These are phyloP conservation scores for Oxyteleia sp. DNA, from an alignment of 2,888 invertebrate species.

Conservation along the genomic window DNA sequence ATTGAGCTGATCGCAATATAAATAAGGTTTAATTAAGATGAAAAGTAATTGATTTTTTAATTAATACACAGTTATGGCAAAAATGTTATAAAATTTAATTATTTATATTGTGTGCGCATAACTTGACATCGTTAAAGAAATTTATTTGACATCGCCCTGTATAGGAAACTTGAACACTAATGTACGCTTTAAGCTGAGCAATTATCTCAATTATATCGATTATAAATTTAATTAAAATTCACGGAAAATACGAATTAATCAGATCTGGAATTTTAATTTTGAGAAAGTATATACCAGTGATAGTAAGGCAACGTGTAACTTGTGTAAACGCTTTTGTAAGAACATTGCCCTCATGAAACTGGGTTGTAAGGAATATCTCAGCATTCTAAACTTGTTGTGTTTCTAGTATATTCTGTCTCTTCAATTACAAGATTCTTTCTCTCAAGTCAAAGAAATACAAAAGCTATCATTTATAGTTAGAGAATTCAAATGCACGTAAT, in stretches of 20 bases:
- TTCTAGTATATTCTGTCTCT: constrained; percentile 61
- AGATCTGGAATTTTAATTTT: constrained; percentile 36
- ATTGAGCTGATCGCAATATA: no score
- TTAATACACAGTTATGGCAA: not conserved
- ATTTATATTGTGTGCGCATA: not conserved
- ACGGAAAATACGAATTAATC: constrained; percentile 44
- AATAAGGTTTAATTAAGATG: constrained; percentile 4
- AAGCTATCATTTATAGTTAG: constrained; percentile 37
- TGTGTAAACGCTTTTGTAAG: constrained; percentile 57
- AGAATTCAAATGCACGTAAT: constrained; percentile 59
- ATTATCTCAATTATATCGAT: constrained; percentile 35
- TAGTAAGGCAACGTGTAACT: constrained; percentile 25
- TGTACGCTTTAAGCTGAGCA: constrained; percentile 14
- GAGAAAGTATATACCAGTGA: constrained; percentile 39
- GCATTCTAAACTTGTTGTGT: constrained; percentile 59
- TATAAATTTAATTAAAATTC: constrained; percentile 37
- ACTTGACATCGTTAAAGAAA: constrained; percentile 29
- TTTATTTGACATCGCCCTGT: constrained; percentile 22
- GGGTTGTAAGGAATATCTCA: constrained; percentile 66
- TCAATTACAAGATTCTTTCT: constrained; percentile 61
- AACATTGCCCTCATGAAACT: constrained; percentile 66
- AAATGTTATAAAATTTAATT: constrained; percentile 7
- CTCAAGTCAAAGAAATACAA: constrained; percentile 48
- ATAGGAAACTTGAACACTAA: constrained; percentile 10
- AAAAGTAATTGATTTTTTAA: not conserved